phyloP scores from a whole-genome alignment of 2,113 vertebrate species.

The Megalops atlanticus region DNA sequence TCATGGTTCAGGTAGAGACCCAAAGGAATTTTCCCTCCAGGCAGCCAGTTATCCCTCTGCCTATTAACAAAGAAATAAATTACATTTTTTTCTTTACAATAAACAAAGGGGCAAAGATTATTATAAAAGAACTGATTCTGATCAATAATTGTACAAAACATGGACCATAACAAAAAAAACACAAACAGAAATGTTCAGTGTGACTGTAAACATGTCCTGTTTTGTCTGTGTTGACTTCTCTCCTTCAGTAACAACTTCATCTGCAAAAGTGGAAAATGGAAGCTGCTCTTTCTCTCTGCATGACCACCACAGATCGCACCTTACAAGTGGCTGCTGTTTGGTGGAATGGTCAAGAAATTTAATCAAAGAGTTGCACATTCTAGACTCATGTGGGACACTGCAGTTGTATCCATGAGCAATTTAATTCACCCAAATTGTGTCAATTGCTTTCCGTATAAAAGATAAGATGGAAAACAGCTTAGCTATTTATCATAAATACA shows the following conservation, averaged over 20 bases:
- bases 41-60: conserved; percentile 43
- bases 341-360: no score
- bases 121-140: conserved; percentile 70
- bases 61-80: conserved; percentile 80
- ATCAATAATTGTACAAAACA: conserved; percentile 51
- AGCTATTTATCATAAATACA: neutral
- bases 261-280: no score
- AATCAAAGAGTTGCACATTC: conserved; percentile 65
- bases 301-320: no score
- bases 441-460: neutral
- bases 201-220: neutral
- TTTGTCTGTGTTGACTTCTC: conserved; percentile 48
- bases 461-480: no score
- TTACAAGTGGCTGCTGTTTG: no score
- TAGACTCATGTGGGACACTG: conserved; percentile 64
- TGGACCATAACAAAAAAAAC: neutral
- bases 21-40: conserved; percentile 22
- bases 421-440: conserved; percentile 24
- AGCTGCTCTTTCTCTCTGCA: no score
- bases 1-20: conserved; percentile 58
- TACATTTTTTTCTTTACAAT: conserved; percentile 51
- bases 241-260: no score
- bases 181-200: neutral
- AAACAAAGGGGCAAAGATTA: conserved; percentile 46
- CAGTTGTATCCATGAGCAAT: conserved; percentile 67